Evolutionary conservation across 2,888 invertebrate species (phyloP).

Genomic region (Noctua comes): DNA sequence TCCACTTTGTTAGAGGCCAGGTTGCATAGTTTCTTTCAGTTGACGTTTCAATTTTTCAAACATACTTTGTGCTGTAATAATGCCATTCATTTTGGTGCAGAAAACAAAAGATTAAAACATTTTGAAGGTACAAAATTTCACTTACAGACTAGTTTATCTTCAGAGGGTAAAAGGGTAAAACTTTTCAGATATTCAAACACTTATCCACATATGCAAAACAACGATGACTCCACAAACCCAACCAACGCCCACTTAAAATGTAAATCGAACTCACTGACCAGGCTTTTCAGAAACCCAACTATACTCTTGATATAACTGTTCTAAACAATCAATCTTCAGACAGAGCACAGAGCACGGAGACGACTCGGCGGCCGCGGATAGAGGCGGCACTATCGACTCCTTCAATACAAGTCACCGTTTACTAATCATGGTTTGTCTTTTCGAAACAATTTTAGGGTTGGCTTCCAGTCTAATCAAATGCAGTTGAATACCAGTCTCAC

Average conservation of each 20-base stretch:
- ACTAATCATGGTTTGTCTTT: background rate
- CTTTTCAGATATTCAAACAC: background rate
- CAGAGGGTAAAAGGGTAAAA: background rate
- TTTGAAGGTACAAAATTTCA: constrained; percentile 27
- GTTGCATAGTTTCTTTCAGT: constrained; percentile 52
- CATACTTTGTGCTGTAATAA: constrained; percentile 36
- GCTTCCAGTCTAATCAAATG: background rate
- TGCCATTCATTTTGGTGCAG: constrained; percentile 20
- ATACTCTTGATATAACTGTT: constrained; percentile 72
- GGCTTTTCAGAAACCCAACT: constrained; percentile 72
- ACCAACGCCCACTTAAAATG: constrained; percentile 60
- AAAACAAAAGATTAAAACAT: constrained; percentile 44
- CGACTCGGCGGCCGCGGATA: background rate
- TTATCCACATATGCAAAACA: constrained; percentile 50
- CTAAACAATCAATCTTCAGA: constrained; percentile 88
- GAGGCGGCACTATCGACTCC: background rate
- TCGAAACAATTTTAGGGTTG: background rate
- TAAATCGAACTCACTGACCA: constrained; percentile 72
- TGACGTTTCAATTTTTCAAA: constrained; percentile 58
- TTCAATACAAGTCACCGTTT: background rate
- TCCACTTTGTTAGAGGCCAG: constrained; percentile 52
- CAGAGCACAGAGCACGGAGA: constrained; percentile 71
- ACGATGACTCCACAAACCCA: constrained; percentile 56
- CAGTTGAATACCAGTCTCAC: background rate
- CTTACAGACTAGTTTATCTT: background rate